Evolutionary conservation across 2,888 invertebrate genomes (phyloP).

Genomic region (Rotaria socialis): DNA sequence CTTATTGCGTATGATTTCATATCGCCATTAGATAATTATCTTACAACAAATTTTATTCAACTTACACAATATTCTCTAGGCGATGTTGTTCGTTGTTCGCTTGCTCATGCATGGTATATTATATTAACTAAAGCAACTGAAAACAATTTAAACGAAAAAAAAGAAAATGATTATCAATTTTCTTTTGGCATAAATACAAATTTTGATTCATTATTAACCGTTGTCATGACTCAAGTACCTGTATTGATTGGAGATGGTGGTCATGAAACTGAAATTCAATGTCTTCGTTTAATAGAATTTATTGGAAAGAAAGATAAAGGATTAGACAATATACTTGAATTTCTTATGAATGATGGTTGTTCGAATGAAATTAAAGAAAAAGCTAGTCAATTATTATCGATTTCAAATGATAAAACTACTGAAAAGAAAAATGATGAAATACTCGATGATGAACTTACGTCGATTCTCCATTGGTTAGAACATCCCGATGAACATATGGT

Average conservation of each 20-base stretch:
- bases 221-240: neutral
- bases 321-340: neutral
- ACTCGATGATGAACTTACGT: neutral
- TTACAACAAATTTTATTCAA: neutral
- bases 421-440: neutral
- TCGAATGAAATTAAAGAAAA: neutral
- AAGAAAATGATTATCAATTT: no score
- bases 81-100: slow-evolving; percentile 20
- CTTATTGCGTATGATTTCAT: neutral
- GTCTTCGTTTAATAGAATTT: neutral
- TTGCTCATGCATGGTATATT: neutral
- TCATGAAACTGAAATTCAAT: neutral
- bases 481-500: slow-evolving; percentile 17
- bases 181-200: no score
- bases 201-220: no score
- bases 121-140: neutral
- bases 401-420: neutral
- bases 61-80: neutral
- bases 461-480: neutral
- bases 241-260: slow-evolving; percentile 9
- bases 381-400: neutral
- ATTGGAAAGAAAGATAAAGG: neutral
- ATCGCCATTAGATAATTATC: neutral
- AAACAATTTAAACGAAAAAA: no score
- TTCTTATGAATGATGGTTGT: neutral